These are phyloP conservation scores for Stomatorhinus walkeri DNA, from an alignment of 2,797 vertebrate genomes.

Conservation along the genomic window DNA sequence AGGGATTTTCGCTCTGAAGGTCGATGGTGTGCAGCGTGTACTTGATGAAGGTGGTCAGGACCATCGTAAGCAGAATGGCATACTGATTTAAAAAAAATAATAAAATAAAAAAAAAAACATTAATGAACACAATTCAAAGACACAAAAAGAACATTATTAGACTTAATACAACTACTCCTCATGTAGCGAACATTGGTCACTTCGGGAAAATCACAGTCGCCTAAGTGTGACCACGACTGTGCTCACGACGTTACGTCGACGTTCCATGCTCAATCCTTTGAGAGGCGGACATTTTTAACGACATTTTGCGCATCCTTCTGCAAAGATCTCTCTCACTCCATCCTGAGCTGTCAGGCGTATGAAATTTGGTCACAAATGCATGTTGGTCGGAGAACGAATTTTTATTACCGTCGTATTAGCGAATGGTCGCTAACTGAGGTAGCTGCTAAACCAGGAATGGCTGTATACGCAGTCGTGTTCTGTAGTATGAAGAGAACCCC, in stretches of 20 bases:
- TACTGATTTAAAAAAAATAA: slow-evolving; percentile 61
- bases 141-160: neutral
- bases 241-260: neutral
- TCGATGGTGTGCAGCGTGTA: slow-evolving; percentile 85
- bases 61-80: slow-evolving; percentile 89
- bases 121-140: neutral
- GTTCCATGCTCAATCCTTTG: neutral
- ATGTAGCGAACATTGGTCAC: neutral
- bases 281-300: neutral
- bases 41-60: slow-evolving; percentile 89
- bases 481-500: neutral
- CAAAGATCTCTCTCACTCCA: neutral
- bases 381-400: neutral
- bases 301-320: neutral
- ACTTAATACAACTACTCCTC: neutral
- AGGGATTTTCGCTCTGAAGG: slow-evolving; percentile 90
- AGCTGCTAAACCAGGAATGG: neutral
- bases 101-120: neutral
- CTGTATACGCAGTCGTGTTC: neutral
- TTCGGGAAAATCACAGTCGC: neutral
- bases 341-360: neutral
- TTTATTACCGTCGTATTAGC: neutral
- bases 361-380: neutral
- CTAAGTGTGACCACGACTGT: neutral
- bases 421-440: neutral